Evolutionary conservation across 2,797 vertebrate genomes (phyloP).

Genomic region (Perodicticus potto): DNA sequence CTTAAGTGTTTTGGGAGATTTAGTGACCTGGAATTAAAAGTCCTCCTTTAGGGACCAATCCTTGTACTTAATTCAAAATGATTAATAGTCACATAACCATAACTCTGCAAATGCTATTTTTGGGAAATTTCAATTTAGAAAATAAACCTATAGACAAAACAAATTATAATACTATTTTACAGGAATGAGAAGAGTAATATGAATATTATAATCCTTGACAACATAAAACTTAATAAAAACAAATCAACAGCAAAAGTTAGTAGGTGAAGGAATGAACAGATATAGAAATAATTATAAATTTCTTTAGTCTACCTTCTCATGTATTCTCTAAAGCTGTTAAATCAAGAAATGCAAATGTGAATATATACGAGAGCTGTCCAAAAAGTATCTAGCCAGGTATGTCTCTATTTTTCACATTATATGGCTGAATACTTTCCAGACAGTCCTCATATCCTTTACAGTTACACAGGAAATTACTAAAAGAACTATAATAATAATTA

Average conservation of each 20-base stretch:
- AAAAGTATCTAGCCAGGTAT: too few relatives aligned
- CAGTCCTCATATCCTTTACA: not conserved
- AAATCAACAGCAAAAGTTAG: not conserved
- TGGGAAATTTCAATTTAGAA: not conserved
- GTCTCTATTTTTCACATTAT: too few relatives aligned
- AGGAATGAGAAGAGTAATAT: not conserved
- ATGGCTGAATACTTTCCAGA: too few relatives aligned
- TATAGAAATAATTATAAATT: not conserved
- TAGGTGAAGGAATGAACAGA: not conserved
- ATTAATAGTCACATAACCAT: not conserved
- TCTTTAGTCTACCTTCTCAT: not conserved
- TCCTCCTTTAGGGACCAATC: not conserved
- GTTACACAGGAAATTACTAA: not conserved
- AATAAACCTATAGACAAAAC: not conserved
- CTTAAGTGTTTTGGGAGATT: not conserved
- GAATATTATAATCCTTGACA: not conserved
- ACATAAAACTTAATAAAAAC: not conserved
- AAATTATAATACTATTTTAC: not conserved
- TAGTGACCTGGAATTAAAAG: not conserved
- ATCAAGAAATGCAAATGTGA: not conserved
- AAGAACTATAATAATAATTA: slow-evolving; percentile 32
- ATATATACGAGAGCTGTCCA: too few relatives aligned
- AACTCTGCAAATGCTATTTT: not conserved
- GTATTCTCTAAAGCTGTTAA: slow-evolving; percentile 6
- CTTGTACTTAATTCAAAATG: not conserved